Percentiles rank a stretch among this genome's conserved stretches.
Evolutionary conservation across 2,797 vertebrate species (phyloP).

Genomic region (Pangasius larnaudii): DNA sequence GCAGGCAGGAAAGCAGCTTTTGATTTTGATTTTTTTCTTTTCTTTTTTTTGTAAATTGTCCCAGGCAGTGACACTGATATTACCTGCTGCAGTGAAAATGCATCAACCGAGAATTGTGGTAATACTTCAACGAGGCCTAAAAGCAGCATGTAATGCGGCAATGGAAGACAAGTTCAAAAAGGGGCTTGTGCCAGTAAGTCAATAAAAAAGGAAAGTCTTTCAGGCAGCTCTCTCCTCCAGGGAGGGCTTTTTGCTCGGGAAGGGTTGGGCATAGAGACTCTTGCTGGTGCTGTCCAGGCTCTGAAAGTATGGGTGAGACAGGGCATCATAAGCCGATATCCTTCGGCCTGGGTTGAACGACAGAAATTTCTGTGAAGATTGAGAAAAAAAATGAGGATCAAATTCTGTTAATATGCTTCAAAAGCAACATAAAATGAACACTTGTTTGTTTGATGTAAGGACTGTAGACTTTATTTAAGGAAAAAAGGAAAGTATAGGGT

Average conservation of each 20-base stretch:
- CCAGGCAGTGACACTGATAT: constrained; percentile 63
- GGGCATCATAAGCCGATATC: constrained; percentile 92
- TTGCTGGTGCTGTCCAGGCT: constrained; percentile 90
- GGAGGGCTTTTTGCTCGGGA: constrained; percentile 86
- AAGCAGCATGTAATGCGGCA: constrained; percentile 77
- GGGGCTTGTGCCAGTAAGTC: constrained; percentile 29
- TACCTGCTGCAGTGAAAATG: constrained; percentile 49
- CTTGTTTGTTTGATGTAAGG: not conserved
- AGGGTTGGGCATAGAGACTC: constrained; percentile 82
- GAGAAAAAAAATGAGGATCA: constrained; percentile 36
- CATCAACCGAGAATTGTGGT: constrained; percentile 38
- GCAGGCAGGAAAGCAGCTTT: constrained; percentile 81
- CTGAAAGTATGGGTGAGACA: constrained; percentile 94
- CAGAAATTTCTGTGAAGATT: constrained; percentile 87
- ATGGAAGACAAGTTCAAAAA: constrained; percentile 61
- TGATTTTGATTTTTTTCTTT: constrained; percentile 71
- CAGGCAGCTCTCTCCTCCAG: constrained; percentile 88
- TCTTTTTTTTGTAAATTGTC: constrained; percentile 36
- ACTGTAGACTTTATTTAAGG: not conserved
- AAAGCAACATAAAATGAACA: not conserved
- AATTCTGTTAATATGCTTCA: not conserved
- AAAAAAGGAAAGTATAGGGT: not conserved
- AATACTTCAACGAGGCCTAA: constrained; percentile 52
- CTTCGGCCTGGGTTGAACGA: constrained; percentile 94
- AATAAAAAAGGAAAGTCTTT: constrained; percentile 56